Evolutionary conservation across 1,140 invertebrate genomes (phyloP).

Genomic region (Euwallacea similis): DNA sequence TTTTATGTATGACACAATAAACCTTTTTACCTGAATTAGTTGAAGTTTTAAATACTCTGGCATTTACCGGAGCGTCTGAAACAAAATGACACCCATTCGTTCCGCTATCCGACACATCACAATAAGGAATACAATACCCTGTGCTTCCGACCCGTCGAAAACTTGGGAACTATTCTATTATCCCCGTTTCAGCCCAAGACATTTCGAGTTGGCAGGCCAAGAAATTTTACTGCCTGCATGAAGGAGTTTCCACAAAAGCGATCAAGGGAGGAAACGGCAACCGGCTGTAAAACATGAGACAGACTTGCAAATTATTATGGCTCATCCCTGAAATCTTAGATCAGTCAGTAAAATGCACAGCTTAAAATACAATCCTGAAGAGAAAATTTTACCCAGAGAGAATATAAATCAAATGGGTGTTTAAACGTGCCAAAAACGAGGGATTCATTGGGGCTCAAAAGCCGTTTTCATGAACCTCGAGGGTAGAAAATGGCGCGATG

Average conservation of each 20-base stretch:
- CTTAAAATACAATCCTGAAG: neutral
- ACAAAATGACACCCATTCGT: neutral
- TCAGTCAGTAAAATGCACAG: neutral
- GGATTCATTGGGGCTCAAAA: conserved; percentile 4
- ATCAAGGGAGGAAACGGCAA: conserved; percentile 24
- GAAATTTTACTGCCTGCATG: conserved; percentile 30
- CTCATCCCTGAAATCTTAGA: conserved; percentile 12
- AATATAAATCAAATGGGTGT: conserved; percentile 14
- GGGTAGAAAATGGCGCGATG: conserved; percentile 11
- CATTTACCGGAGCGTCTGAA: neutral
- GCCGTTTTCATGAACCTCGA: conserved; percentile 15
- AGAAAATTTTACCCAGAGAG: conserved; percentile 7
- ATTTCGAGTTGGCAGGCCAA: conserved; percentile 25
- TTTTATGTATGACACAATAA: too few species aligned
- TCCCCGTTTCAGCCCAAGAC: conserved; percentile 19
- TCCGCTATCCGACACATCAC: conserved; percentile 3
- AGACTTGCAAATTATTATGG: conserved; percentile 30
- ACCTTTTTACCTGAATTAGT: too few species aligned
- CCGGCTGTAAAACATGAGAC: conserved; percentile 33
- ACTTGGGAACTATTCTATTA: conserved; percentile 11
- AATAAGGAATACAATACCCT: conserved; percentile 11
- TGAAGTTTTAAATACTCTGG: too few species aligned
- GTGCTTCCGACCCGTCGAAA: conserved; percentile 3
- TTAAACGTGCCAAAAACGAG: conserved; percentile 10
- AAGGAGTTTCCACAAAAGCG: conserved; percentile 31